These are phyloP conservation scores for Chrysochloris asiatica DNA, from an alignment of 2,113 vertebrate species.

Conservation along the genomic window DNA sequence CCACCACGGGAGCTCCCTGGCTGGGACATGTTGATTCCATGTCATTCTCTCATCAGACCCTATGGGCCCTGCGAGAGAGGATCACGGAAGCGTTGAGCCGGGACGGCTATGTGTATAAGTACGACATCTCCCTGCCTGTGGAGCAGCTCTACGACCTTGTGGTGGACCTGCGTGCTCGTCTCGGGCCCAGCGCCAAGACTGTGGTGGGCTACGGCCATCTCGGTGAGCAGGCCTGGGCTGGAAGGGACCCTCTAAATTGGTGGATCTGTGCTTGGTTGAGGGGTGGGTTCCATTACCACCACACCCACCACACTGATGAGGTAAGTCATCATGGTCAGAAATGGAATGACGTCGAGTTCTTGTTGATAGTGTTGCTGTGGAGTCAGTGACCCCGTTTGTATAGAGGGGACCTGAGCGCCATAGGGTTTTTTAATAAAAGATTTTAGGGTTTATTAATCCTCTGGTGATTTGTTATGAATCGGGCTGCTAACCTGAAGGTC, in stretches of 20 bases:
- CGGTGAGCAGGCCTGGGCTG: slow-evolving; percentile 85
- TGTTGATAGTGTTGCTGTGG: no score
- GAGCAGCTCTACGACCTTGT: slow-evolving; percentile 93
- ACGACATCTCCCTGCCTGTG: slow-evolving; percentile 94
- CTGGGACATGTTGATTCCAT: not conserved
- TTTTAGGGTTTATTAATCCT: no score
- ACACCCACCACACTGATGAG: not conserved
- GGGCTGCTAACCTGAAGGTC: no score
- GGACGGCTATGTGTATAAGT: slow-evolving; percentile 94
- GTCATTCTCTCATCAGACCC: slow-evolving; percentile 74
- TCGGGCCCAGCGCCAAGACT: slow-evolving; percentile 87
- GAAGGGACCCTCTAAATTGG: not conserved
- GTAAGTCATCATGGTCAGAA: not conserved
- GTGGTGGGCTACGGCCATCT: slow-evolving; percentile 97
- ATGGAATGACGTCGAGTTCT: no score
- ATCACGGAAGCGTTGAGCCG: slow-evolving; percentile 92
- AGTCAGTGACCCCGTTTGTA: no score
- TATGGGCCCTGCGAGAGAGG: slow-evolving; percentile 96
- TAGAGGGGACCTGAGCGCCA: no score
- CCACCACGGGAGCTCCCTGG: not conserved
- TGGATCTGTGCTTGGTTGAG: not conserved
- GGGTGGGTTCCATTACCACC: accelerated
- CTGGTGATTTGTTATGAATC: no score
- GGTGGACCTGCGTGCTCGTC: slow-evolving; percentile 85
- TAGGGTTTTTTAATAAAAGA: no score